phyloP scores from a whole-genome alignment of 2,797 vertebrate species.

The Craterocephalus amniculus region DNA sequence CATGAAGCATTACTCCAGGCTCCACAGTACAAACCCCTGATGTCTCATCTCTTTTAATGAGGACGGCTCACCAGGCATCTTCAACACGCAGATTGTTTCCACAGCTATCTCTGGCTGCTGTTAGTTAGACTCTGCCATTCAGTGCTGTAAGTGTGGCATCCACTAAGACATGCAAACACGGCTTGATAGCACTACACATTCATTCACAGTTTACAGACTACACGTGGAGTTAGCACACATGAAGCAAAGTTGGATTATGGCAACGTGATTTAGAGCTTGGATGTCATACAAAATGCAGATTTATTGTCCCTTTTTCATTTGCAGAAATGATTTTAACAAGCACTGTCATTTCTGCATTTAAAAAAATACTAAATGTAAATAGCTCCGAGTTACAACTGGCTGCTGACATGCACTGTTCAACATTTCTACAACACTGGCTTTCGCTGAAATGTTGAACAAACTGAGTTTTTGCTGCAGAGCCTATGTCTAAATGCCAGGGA shows the following conservation, averaged over 20 bases:
- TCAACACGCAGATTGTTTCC: slow-evolving; percentile 60
- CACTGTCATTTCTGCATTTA: neutral
- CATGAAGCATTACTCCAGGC: slow-evolving; percentile 64
- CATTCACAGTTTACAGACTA: neutral
- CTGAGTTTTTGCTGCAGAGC: slow-evolving; percentile 31
- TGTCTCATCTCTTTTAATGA: slow-evolving; percentile 73
- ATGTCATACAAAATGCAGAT: slow-evolving; percentile 7
- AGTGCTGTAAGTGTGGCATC: slow-evolving; percentile 21
- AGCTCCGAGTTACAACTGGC: neutral
- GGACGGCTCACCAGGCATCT: slow-evolving; percentile 60
- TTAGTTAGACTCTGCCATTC: slow-evolving; percentile 52
- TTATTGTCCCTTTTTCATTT: slow-evolving; percentile 1
- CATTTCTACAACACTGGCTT: neutral
- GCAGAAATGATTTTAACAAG: neutral
- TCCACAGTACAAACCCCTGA: slow-evolving; percentile 48
- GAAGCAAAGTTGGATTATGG: slow-evolving; percentile 2
- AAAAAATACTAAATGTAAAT: neutral
- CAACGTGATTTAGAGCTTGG: neutral
- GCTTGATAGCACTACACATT: slow-evolving; percentile 8
- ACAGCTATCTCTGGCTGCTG: slow-evolving; percentile 42
- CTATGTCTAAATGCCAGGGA: slow-evolving; percentile 20
- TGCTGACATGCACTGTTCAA: neutral
- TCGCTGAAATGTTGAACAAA: neutral
- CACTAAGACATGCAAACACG: slow-evolving; percentile 17
- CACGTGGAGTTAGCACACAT: neutral